Evolutionary conservation across 2,888 invertebrate genomes (phyloP).

Genomic region (Meloe dianella): DNA sequence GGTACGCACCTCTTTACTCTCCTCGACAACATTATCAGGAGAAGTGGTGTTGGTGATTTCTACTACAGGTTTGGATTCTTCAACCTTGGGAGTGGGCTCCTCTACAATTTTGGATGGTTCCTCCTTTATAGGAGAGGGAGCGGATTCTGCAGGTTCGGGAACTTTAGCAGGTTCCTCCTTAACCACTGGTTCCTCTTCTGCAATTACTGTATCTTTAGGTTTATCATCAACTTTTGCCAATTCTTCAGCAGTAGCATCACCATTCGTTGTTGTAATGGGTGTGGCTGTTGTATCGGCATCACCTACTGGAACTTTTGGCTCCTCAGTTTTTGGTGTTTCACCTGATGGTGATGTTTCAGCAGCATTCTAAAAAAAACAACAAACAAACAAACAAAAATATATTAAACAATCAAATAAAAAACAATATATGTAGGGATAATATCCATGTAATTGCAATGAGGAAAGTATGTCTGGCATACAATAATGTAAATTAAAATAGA

Average conservation of each 20-base stretch:
- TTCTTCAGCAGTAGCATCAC: constrained; percentile 39
- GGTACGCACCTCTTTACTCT: constrained; percentile 65
- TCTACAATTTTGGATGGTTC: constrained; percentile 39
- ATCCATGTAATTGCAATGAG: not conserved
- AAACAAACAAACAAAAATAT: not conserved
- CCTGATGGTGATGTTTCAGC: constrained; percentile 49
- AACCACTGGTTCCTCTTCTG: constrained; percentile 33
- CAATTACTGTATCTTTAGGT: constrained; percentile 31
- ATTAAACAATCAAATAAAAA: no score
- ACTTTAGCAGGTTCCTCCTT: constrained; percentile 32
- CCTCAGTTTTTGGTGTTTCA: constrained; percentile 52
- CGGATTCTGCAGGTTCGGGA: constrained; percentile 41
- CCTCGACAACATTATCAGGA: constrained; percentile 38
- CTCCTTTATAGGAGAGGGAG: constrained; percentile 40
- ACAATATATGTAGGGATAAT: not conserved
- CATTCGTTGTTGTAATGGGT: constrained; percentile 33
- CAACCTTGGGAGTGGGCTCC: constrained; percentile 40
- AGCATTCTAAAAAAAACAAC: constrained; percentile 49
- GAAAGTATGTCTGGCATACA: constrained; percentile 14
- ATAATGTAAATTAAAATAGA: constrained; percentile 16
- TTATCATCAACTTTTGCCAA: constrained; percentile 31
- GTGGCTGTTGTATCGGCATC: constrained; percentile 18
- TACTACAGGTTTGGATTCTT: constrained; percentile 39
- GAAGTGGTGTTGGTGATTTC: constrained; percentile 29
- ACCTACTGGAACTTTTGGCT: constrained; percentile 38